Evolutionary conservation across 2,113 vertebrate genomes (phyloP).

Genomic region (Equus quagga): DNA sequence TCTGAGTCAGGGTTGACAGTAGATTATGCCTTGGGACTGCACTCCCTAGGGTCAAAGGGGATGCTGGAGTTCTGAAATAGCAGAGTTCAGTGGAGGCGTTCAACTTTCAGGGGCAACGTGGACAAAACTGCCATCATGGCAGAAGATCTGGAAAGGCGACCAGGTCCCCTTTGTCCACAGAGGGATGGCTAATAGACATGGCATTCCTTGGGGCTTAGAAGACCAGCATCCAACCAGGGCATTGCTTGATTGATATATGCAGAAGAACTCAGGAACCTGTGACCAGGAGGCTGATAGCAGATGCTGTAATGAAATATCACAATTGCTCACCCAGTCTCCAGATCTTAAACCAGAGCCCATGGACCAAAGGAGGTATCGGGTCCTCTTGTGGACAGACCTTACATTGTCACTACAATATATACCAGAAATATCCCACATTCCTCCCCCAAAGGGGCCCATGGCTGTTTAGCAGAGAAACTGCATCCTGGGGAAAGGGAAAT

Average conservation of each 20-base stretch:
- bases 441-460: not conserved
- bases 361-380: not conserved
- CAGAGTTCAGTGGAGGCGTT: not conserved
- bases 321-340: not conserved
- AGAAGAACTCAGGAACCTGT: not conserved
- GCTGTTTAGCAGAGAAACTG: not conserved
- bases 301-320: not conserved
- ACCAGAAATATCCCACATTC: not conserved
- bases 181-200: not conserved
- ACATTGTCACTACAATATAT: not conserved
- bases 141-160: not conserved
- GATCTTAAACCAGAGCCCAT: not conserved
- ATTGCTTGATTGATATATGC: fast-evolving
- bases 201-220: not conserved
- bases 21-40: no score
- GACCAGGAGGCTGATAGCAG: not conserved
- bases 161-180: no score
- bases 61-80: not conserved
- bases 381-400: not conserved
- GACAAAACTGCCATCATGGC: no score
- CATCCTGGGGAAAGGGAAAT: not conserved
- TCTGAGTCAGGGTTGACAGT: not conserved
- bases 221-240: not conserved
- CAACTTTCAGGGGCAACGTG: not conserved
- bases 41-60: not conserved